phyloP scores from a whole-genome alignment of 2,888 invertebrate genomes.

The Yponomeuta cagnagella region DNA sequence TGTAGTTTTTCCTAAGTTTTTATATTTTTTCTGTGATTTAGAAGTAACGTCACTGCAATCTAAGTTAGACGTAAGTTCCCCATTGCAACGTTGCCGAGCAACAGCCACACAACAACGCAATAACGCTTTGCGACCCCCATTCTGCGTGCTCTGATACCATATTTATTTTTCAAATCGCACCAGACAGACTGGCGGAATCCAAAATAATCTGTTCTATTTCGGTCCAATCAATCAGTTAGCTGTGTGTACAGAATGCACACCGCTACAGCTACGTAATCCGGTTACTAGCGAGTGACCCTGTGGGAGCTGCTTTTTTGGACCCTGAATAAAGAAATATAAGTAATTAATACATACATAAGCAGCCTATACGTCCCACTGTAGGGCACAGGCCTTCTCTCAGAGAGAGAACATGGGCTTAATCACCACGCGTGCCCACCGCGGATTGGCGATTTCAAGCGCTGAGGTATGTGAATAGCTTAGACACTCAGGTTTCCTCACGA shows the following conservation, averaged over 20 bases:
- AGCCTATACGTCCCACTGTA: too few species aligned
- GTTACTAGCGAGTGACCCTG: neutral
- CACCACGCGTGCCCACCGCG: too few species aligned
- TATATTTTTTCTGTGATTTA: too few species aligned
- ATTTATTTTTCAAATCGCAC: neutral
- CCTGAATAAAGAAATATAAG: neutral
- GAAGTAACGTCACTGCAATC: too few species aligned
- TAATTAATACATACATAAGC: too few species aligned
- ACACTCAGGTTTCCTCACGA: too few species aligned
- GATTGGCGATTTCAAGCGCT: too few species aligned
- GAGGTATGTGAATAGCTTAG: too few species aligned
- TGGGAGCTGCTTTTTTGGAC: neutral
- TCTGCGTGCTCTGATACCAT: neutral
- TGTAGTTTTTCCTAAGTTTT: too few species aligned
- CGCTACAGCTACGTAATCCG: neutral
- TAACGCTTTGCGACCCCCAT: neutral
- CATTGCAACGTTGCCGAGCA: neutral
- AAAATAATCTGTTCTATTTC: constrained; percentile 2
- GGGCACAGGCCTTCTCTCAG: too few species aligned
- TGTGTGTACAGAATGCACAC: neutral
- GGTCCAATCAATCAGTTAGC: neutral
- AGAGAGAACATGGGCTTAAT: too few species aligned
- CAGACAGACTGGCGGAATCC: neutral
- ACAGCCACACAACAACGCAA: neutral
- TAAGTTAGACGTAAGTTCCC: too few species aligned